Evolutionary conservation across 2,113 vertebrate species (phyloP).

Genomic region (Dasypus novemcinctus): DNA sequence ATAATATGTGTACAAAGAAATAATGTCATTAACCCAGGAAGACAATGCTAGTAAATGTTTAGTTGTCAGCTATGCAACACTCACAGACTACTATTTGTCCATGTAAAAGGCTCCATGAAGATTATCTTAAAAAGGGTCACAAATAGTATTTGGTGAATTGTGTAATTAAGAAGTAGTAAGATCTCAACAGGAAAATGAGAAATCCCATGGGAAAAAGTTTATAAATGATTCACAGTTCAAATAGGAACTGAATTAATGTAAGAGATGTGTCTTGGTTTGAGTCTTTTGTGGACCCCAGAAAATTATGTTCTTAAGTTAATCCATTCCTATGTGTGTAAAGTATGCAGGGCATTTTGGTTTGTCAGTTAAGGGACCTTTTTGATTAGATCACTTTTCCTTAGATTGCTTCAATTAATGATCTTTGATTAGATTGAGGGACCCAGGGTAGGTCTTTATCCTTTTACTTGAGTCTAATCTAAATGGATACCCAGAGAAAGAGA

Average conservation of each 20-base stretch:
- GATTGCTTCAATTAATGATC: too few species aligned
- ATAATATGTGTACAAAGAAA: neutral
- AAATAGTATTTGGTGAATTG: neutral
- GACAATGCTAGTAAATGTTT: neutral
- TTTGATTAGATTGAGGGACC: too few species aligned
- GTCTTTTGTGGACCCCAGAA: too few species aligned
- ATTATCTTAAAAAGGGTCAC: neutral
- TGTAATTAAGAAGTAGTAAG: neutral
- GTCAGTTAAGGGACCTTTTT: too few species aligned
- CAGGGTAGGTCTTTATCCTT: too few species aligned
- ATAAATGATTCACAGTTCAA: neutral
- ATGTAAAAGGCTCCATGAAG: neutral
- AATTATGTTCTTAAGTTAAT: too few species aligned
- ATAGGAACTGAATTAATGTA: neutral
- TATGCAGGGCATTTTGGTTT: too few species aligned
- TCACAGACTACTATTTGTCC: neutral
- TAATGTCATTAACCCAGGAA: neutral
- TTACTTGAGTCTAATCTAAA: too few species aligned
- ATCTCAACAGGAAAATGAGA: neutral
- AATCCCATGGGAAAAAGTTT: neutral
- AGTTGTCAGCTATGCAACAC: neutral
- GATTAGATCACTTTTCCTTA: too few species aligned
- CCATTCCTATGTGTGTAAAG: too few species aligned
- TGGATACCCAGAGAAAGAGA: too few species aligned
- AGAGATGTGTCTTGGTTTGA: neutral